These are phyloP conservation scores for Tinea semifulvella DNA, from an alignment of 2,888 invertebrate species.

Conservation along the genomic window DNA sequence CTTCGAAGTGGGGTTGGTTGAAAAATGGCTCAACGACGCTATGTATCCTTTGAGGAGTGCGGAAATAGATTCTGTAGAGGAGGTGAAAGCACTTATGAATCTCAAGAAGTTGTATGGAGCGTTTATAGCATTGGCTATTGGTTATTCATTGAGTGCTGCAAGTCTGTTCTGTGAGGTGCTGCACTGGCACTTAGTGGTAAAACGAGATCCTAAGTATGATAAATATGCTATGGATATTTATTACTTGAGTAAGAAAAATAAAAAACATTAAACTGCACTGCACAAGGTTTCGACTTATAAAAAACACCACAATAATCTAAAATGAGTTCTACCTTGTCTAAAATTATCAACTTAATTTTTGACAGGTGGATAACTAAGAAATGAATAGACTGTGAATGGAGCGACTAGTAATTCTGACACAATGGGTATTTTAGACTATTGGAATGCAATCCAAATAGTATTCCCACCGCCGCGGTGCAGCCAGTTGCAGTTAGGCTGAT, in stretches of 20 bases:
- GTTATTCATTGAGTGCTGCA: conserved; percentile 69
- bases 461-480: too few species aligned
- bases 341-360: too few species aligned
- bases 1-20: conserved; percentile 78
- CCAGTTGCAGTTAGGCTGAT: too few species aligned
- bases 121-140: conserved; percentile 74
- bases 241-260: conserved; percentile 50
- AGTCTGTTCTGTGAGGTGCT: conserved; percentile 69
- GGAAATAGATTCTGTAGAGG: conserved; percentile 62
- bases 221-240: conserved; percentile 70
- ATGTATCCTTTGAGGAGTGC: conserved; percentile 67
- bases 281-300: too few species aligned
- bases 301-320: too few species aligned
- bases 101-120: conserved; percentile 81
- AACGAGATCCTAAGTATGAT: conserved; percentile 75
- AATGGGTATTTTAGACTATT: too few species aligned
- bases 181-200: conserved; percentile 73
- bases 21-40: conserved; percentile 82
- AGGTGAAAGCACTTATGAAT: conserved; percentile 80
- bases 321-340: too few species aligned
- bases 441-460: too few species aligned
- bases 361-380: too few species aligned
- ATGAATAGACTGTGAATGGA: too few species aligned
- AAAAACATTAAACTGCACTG: conserved; percentile 30
- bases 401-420: too few species aligned